Conservation (phyloP, 2,113 vertebrate genomes). For the Sigmodon hispidus region DNA sequence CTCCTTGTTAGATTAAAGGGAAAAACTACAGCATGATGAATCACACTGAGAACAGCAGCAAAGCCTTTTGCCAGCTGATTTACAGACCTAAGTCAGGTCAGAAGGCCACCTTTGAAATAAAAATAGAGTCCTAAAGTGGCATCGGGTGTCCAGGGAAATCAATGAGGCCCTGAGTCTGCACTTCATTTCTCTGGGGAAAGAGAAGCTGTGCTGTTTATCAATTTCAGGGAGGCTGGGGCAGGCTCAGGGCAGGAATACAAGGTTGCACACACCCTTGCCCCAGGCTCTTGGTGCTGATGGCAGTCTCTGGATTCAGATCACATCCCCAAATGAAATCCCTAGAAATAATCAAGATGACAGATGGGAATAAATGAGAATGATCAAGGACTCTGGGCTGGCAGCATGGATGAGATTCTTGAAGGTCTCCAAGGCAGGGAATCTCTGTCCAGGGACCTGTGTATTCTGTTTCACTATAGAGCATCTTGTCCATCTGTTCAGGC, state of each 20-base stretch:
- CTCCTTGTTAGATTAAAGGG: not conserved
- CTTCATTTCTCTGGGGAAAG: conserved; percentile 33
- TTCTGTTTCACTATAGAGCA: not conserved
- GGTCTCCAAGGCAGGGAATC: not conserved
- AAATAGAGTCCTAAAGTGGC: conserved; percentile 57
- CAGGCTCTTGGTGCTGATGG: not conserved
- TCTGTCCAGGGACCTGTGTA: not conserved
- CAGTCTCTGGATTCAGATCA: conserved; percentile 44
- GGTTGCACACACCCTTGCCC: not conserved
- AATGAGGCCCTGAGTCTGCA: conserved; percentile 16
- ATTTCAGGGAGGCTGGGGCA: not conserved
- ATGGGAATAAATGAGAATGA: conserved; percentile 18
- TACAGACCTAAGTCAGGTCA: conserved; percentile 6
- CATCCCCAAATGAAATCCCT: conserved; percentile 59
- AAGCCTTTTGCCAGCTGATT: conserved; percentile 32
- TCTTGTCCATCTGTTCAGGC: not conserved
- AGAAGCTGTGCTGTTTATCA: conserved; percentile 23
- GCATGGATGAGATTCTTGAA: not conserved
- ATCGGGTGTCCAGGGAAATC: conserved; percentile 51
- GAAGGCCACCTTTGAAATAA: conserved; percentile 65
- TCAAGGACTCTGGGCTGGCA: not conserved
- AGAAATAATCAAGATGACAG: conserved; percentile 64
- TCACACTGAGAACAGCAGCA: not conserved
- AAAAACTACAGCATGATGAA: not conserved
- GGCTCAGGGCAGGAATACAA: not conserved